Evolutionary conservation across 2,797 vertebrate genomes (phyloP), one percentile per base, ranked within the genome.

Genomic region (Sebastes hubbsi): DNA sequence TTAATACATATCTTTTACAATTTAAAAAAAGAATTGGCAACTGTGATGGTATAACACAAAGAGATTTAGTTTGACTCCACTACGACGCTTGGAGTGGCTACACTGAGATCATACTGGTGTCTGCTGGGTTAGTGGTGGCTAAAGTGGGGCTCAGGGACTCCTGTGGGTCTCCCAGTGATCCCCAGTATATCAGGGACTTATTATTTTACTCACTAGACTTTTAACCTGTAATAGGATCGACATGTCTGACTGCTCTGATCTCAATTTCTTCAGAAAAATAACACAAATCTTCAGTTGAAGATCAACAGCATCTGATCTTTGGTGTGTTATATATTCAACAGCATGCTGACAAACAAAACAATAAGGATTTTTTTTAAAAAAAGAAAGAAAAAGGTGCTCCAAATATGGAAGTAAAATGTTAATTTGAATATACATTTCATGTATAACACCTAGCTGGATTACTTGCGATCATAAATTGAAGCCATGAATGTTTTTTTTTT

Each of bases 401-500:
- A 11, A 38, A 69, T 25, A 10, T 71, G 32, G 2, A 65, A 46
- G 59, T 60, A n/a, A 82, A 84, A 82, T 75, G 8, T 72, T 74
- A 22, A 77, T 77, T 78, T 83, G 64, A 68, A 64, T 70, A 62
- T 14, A 34, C 36, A 66, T 72, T 49, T 75, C 11, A 82, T 70
- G 69, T 59, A 32, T 30, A 62, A 72, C 83, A 78, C 55, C 46
- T 66, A 73, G 74, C 75, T 85, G 81, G 30, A 66, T 68, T 30
- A 29, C 38, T 68, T 70, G 67, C 77, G 70, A 83, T 72, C 46
- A 59, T 49, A 79, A 82, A 82, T 64, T 76, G 56, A 89, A 86
- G 72, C 60, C 81, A 75, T 83, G 72, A 59, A 36, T 80, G 36
- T 84, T 84, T 84, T 84, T 24, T 27, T 27, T 52, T 34, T 42